Percentiles rank a stretch among this genome's conserved stretches.
Evolutionary conservation across 2,888 invertebrate genomes (phyloP).

Genomic region (Sinotaia quadrata): DNA sequence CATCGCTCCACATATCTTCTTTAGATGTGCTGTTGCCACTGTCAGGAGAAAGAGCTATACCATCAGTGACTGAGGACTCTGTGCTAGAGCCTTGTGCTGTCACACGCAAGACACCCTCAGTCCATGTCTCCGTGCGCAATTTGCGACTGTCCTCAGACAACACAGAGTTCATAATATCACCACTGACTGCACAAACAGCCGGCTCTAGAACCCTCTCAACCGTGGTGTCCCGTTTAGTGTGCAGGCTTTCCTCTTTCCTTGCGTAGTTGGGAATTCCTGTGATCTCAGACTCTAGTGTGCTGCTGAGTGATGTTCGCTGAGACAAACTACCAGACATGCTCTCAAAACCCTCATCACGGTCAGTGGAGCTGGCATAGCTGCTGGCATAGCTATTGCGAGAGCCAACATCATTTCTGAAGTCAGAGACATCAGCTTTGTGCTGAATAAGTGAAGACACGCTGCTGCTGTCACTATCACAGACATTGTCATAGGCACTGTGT

Average conservation of each 20-base stretch:
- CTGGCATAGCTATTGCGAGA: constrained; percentile 60
- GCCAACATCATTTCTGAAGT: constrained; percentile 57
- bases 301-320: constrained; percentile 69
- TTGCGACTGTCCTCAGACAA: constrained; percentile 57
- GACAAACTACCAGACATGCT: constrained; percentile 65
- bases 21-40: constrained; percentile 58
- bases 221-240: constrained; percentile 8
- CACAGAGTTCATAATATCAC: constrained; percentile 27
- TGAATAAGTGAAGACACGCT: constrained; percentile 38
- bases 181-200: background rate
- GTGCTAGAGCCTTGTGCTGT: constrained; percentile 38
- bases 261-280: constrained; percentile 42
- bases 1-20: constrained; percentile 55
- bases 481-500: constrained; percentile 62
- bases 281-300: constrained; percentile 66
- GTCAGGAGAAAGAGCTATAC: constrained; percentile 50
- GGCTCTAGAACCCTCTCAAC: constrained; percentile 1
- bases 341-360: constrained; percentile 70
- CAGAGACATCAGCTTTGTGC: constrained; percentile 34
- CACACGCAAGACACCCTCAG: constrained; percentile 51
- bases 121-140: constrained; percentile 62
- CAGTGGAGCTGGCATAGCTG: constrained; percentile 62
- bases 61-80: constrained; percentile 31
- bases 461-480: constrained; percentile 43
- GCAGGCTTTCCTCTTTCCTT: constrained; percentile 39